phyloP scores from a whole-genome alignment of 2,797 vertebrate genomes.

The Coluber constrictor region DNA sequence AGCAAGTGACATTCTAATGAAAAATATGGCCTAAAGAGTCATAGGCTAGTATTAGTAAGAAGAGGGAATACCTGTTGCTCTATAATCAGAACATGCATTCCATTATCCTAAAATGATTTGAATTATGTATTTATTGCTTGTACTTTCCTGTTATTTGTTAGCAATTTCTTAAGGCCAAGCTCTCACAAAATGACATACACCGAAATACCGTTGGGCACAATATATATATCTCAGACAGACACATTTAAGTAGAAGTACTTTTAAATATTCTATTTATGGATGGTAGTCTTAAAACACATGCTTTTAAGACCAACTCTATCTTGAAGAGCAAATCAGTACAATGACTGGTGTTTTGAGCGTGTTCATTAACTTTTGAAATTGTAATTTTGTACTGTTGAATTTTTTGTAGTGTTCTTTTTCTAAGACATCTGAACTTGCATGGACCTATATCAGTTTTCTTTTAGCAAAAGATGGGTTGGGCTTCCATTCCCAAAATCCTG shows the following conservation, averaged over 20 bases:
- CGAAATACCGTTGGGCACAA: background rate
- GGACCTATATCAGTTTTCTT: background rate
- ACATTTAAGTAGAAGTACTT: background rate
- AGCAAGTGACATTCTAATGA: background rate
- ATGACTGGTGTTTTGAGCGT: background rate
- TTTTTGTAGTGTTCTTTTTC: background rate
- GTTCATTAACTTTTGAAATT: background rate
- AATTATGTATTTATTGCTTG: background rate
- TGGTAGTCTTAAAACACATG: background rate
- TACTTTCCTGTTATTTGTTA: background rate
- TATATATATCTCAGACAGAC: background rate
- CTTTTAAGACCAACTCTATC: background rate
- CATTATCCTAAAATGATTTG: background rate
- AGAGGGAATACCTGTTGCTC: background rate
- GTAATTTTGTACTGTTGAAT: background rate
- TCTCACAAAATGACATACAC: background rate
- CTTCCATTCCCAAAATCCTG: background rate
- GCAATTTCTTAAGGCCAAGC: background rate
- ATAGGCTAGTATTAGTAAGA: background rate
- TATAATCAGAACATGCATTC: background rate
- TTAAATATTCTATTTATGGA: background rate
- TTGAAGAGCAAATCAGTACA: background rate
- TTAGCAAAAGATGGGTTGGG: background rate
- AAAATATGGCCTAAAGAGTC: background rate
- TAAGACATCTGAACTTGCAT: background rate